Base-by-base conservation (phyloP, 1,140 invertebrate genomes). In the Diachasma alloeum region DNA sequence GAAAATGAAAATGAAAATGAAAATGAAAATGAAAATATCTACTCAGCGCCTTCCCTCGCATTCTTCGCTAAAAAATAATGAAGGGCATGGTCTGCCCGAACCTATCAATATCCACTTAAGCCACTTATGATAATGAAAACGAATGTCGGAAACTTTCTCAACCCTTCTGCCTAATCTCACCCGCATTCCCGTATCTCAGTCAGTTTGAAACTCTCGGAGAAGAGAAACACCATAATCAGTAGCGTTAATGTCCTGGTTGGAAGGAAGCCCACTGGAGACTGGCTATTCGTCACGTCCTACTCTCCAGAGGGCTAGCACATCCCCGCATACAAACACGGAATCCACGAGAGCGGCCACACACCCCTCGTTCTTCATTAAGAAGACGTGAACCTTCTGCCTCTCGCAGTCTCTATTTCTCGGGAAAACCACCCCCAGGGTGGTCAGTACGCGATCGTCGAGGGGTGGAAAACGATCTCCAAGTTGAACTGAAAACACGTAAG, bases 211-310 rank as follows among this genome's bases (percentile, higher is more conserved):
- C 8, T 26, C 53, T 74, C 17, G 53, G 71, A 26, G 36, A 42
- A 26, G 76, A 73, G 68, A 71, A 44, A 19, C 26, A 24, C 63
- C 22, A 72, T 71, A 79, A 76, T 74, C 42, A 22, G 44, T 22
- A 59, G 48, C 70, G 74, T 37, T 75, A 80, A 76, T 76, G 74
- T 68, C 53, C 73, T 68, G 48, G 36, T 70, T 80, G 79, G 79
- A 78, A 72, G 53, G 37, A 39, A 75, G 79, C 79, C 75, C 79
- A 80, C 37, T 53, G 59, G 39, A 63, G 37, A 77, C 39, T 76
- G 37, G 39, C 67, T 48, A 76, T 80, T 76, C 72, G 56, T 78
- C 71, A 76, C 24, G 59, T 48, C 46, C 68, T 63, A 17, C 6
- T 6, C 15, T 44, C 24, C 36, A 36, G 68, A 53, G 74, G 31